Conservation (phyloP, 2,113 vertebrate species). For the Pelmatolapia mariae region DNA sequence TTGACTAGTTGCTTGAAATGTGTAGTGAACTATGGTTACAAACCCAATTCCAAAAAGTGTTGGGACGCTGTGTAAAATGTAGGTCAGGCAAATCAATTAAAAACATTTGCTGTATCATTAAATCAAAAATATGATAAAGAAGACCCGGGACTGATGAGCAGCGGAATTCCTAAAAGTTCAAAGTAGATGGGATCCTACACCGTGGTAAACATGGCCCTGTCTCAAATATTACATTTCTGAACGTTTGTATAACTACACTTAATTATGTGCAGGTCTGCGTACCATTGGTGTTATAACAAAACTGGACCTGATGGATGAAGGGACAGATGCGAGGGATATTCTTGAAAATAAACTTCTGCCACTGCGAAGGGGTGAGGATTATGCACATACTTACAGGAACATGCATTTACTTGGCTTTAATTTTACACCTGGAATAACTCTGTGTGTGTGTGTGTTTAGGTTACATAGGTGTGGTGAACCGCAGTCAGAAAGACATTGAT, state of each 20-base stretch:
- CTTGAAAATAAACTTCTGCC: constrained; percentile 95
- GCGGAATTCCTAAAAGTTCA: background rate
- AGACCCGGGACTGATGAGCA: background rate
- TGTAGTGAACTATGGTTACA: background rate
- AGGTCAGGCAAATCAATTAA: background rate
- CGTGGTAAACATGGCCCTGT: background rate
- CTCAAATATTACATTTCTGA: background rate
- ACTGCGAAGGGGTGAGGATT: constrained; percentile 81
- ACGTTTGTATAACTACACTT: background rate
- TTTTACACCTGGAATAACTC: background rate
- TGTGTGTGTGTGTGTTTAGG: constrained; percentile 62
- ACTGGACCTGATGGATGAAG: constrained; percentile 95
- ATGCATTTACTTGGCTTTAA: background rate
- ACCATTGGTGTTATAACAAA: constrained; percentile 98
- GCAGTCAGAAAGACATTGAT: constrained; percentile 97
- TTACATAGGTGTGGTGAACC: constrained; percentile 94
- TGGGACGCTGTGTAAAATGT: background rate
- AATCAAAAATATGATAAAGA: background rate
- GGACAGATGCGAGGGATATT: constrained; percentile 89
- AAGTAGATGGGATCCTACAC: background rate
- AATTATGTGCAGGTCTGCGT: constrained; percentile 75
- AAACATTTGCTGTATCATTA: background rate
- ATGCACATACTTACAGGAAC: background rate
- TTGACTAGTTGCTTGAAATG: background rate
- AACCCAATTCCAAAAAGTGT: background rate